Percentiles rank a stretch among this genome's conserved stretches.
Evolutionary conservation across 1,140 invertebrate species (phyloP).

Genomic region (Orchesella cincta): DNA sequence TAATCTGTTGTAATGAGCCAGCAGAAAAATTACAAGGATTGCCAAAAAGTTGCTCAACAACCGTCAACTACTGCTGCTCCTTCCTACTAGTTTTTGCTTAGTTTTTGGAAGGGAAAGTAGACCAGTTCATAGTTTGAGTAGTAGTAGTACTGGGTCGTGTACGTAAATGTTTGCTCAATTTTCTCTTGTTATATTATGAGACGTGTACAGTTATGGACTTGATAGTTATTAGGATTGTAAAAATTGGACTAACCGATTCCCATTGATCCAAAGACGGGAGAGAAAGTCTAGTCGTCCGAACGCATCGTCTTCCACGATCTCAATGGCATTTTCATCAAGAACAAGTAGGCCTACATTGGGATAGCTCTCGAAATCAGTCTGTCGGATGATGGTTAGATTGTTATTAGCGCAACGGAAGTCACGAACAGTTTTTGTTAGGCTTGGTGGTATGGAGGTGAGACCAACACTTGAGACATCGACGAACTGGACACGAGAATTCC

Average conservation of each 20-base stretch:
- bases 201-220: no score
- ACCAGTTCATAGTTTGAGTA: no score
- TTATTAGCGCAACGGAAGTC: conserved; percentile 78
- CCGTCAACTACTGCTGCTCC: neutral
- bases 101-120: no score
- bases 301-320: conserved; percentile 79
- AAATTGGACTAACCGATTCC: conserved; percentile 65
- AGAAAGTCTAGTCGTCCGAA: conserved; percentile 78
- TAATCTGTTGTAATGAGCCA: conserved; percentile 2
- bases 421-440: conserved; percentile 78
- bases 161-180: no score
- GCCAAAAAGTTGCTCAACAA: conserved; percentile 8
- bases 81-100: no score
- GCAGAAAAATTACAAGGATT: conserved; percentile 3
- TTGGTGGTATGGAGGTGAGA: conserved; percentile 75
- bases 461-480: conserved; percentile 80
- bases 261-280: conserved; percentile 74
- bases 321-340: conserved; percentile 75
- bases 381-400: conserved; percentile 68
- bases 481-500: conserved; percentile 69
- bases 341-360: conserved; percentile 78
- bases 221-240: no score
- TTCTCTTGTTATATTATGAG: no score
- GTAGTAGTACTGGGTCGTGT: no score
- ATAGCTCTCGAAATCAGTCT: conserved; percentile 87